A percentile compares a stretch with the other conserved stretches of the same genome.
phyloP scores from a whole-genome alignment of 2,888 invertebrate genomes.

The Drosophila seclusa region DNA sequence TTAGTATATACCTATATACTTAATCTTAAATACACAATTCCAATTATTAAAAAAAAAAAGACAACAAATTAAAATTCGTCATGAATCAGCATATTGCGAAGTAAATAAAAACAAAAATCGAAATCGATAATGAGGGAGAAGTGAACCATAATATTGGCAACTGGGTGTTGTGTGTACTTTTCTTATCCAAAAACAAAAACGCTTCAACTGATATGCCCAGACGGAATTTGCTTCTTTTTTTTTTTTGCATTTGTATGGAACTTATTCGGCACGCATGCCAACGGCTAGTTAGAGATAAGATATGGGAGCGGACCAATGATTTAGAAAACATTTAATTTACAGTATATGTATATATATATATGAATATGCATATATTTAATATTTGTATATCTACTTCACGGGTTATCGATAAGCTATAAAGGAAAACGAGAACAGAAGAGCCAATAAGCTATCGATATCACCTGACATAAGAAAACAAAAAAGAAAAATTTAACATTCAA shows the following conservation, averaged over 20 bases:
- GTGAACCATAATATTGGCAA: neutral
- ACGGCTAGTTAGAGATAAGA: slow-evolving; percentile 45
- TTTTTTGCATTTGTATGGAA: slow-evolving; percentile 34
- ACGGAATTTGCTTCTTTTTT: neutral
- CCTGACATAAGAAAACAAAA: slow-evolving; percentile 1
- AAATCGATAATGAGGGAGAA: neutral
- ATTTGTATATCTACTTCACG: neutral
- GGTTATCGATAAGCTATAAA: slow-evolving; percentile 27
- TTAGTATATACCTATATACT: too few relatives aligned
- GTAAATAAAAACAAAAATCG: neutral
- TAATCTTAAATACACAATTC: neutral
- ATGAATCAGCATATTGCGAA: neutral
- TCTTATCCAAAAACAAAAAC: slow-evolving; percentile 25
- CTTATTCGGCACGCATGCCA: slow-evolving; percentile 30
- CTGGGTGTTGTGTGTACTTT: neutral
- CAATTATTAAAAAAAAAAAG: neutral
- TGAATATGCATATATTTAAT: neutral
- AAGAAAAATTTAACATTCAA: neutral
- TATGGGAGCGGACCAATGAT: slow-evolving; percentile 21
- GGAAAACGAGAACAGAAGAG: slow-evolving; percentile 14
- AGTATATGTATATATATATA: neutral
- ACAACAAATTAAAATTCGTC: neutral
- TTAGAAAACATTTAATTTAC: slow-evolving; percentile 12
- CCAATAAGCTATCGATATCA: slow-evolving; percentile 22
- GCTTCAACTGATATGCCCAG: slow-evolving; percentile 22